Evolutionary conservation across 1,140 invertebrate genomes (phyloP).

Genomic region (Tetramorium alpestre): DNA sequence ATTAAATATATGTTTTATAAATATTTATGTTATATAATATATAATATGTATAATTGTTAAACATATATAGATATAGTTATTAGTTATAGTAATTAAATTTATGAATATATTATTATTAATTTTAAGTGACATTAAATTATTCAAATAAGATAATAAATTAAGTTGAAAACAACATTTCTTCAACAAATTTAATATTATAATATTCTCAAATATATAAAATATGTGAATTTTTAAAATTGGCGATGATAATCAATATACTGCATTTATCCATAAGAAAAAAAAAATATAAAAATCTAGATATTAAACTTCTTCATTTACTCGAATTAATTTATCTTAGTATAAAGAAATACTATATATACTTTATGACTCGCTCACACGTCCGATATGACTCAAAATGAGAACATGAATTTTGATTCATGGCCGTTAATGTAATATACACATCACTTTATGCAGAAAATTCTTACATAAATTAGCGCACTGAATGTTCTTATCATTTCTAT

Average conservation of each 20-base stretch:
- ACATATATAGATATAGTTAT: neutral
- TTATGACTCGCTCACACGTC: slow-evolving; percentile 30
- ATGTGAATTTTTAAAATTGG: neutral
- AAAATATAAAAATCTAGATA: neutral
- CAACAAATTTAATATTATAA: neutral
- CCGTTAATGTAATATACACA: slow-evolving; percentile 54
- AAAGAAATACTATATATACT: slow-evolving; percentile 71
- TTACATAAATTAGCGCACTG: slow-evolving; percentile 26
- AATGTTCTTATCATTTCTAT: neutral
- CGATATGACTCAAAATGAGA: slow-evolving; percentile 50
- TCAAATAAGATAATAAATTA: slow-evolving; percentile 12
- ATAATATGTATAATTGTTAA: neutral
- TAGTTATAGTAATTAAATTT: neutral
- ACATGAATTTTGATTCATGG: slow-evolving; percentile 72
- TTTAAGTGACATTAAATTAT: neutral
- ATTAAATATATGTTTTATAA: slow-evolving; percentile 25
- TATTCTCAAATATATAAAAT: neutral
- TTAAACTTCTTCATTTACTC: neutral
- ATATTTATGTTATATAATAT: neutral
- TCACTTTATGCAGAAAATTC: slow-evolving; percentile 33
- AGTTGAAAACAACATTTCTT: neutral
- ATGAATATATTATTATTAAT: neutral
- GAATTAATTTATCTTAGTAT: slow-evolving; percentile 53
- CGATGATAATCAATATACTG: neutral
- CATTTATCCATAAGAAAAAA: slow-evolving; percentile 2